Conservation (phyloP, 2,797 vertebrate species). For the Parauchenoglanis ngamensis region DNA sequence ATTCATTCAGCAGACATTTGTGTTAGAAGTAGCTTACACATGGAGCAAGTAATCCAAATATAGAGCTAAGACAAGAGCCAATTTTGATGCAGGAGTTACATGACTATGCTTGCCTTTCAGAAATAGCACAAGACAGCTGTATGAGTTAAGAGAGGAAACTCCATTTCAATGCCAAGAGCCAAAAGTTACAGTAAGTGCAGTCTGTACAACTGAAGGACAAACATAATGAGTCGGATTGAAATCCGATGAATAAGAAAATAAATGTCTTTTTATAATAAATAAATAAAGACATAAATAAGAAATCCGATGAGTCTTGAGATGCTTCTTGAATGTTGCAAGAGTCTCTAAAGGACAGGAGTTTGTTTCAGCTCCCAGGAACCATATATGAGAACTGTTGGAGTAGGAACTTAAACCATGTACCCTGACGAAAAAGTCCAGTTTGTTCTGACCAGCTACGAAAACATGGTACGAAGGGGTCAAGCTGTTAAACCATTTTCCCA, state of each 20-base stretch:
- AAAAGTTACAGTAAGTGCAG: background rate
- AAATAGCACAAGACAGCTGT: conserved; percentile 21
- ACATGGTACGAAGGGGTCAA: background rate
- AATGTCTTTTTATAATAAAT: too few species aligned
- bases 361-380: background rate
- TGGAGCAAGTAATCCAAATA: conserved; percentile 5
- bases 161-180: background rate
- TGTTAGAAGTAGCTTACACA: background rate
- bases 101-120: background rate
- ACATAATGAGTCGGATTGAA: background rate
- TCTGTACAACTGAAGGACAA: background rate
- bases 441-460: background rate
- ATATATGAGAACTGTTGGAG: background rate
- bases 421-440: background rate
- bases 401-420: background rate
- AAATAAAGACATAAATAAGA: too few species aligned
- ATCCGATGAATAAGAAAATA: too few species aligned
- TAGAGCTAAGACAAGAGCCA: background rate
- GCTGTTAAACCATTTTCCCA: background rate
- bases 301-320: background rate
- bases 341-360: too few species aligned
- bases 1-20: background rate
- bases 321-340: background rate
- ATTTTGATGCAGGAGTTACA: conserved; percentile 3
- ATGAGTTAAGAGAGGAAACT: conserved; percentile 9